Conservation (phyloP, 1,140 invertebrate species). For the Oncopodura yosiiana region DNA sequence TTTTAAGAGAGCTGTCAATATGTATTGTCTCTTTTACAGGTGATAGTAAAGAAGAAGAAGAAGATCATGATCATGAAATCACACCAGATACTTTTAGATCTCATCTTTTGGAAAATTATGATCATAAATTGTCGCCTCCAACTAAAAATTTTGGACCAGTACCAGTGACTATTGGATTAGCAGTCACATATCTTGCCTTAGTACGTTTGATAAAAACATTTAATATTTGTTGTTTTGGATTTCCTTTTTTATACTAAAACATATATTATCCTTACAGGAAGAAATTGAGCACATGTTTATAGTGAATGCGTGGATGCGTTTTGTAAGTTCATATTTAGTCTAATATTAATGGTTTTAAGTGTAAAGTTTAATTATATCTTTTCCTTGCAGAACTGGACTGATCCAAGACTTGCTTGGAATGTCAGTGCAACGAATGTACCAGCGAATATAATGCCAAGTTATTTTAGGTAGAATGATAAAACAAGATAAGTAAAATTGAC, state of each 20-base stretch:
- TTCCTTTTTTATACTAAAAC: no score
- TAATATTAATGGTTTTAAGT: background rate
- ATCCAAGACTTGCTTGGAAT: slow-evolving; percentile 33
- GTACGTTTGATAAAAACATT: slow-evolving; percentile 37
- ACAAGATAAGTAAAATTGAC: no score
- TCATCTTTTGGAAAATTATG: slow-evolving; percentile 12
- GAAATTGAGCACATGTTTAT: slow-evolving; percentile 26
- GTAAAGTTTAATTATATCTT: background rate
- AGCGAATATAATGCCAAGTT: no score
- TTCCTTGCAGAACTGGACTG: slow-evolving; percentile 36
- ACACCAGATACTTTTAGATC: no score
- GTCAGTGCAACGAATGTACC: slow-evolving; percentile 6
- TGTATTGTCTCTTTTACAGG: no score
- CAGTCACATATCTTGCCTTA: slow-evolving; percentile 47
- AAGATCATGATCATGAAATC: no score
- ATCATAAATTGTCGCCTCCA: slow-evolving; percentile 48
- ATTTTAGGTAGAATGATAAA: no score
- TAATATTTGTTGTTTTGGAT: background rate
- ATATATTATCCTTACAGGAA: slow-evolving; percentile 20
- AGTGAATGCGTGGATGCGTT: slow-evolving; percentile 25
- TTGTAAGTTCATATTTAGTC: slow-evolving; percentile 15
- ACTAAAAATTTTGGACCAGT: slow-evolving; percentile 47
- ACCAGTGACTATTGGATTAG: slow-evolving; percentile 46
- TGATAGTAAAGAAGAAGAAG: no score
- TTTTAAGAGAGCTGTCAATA: no score